phyloP scores from a whole-genome alignment of 2,797 vertebrate species.

The Ibycter americanus region DNA sequence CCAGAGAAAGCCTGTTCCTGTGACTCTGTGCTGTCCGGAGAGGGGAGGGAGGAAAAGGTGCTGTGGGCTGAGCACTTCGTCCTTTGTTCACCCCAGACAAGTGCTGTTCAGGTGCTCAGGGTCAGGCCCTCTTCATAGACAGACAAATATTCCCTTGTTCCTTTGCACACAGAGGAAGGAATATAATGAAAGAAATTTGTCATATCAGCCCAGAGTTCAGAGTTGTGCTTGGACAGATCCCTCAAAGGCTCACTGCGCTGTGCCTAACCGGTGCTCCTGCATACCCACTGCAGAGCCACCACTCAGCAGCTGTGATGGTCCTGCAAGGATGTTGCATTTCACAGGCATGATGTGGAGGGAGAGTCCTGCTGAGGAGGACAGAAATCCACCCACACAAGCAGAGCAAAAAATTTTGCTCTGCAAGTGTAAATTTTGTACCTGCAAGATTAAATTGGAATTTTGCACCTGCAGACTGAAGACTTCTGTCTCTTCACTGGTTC shows the following conservation, averaged over 20 bases:
- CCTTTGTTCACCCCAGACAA: background rate
- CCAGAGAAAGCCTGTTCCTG: background rate
- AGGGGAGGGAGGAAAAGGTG: background rate
- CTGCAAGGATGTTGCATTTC: background rate
- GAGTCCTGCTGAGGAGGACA: background rate
- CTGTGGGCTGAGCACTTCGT: background rate
- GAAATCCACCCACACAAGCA: background rate
- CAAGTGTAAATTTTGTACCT: background rate
- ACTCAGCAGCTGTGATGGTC: background rate
- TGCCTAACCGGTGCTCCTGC: background rate
- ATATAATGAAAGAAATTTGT: background rate
- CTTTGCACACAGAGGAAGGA: background rate
- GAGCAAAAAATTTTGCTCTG: background rate
- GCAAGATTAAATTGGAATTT: background rate
- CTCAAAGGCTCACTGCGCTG: fast-evolving
- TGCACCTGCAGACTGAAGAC: background rate
- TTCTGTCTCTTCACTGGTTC: background rate
- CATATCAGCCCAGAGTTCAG: background rate
- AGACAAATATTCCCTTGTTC: background rate
- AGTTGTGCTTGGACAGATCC: background rate
- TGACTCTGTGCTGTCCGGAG: fast-evolving
- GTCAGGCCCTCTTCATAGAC: background rate
- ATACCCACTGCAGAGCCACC: background rate
- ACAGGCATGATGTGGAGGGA: background rate
- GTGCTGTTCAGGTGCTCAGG: background rate